phyloP scores from a whole-genome alignment of 2,797 vertebrate species.

The Chelidonichthys spinosus region DNA sequence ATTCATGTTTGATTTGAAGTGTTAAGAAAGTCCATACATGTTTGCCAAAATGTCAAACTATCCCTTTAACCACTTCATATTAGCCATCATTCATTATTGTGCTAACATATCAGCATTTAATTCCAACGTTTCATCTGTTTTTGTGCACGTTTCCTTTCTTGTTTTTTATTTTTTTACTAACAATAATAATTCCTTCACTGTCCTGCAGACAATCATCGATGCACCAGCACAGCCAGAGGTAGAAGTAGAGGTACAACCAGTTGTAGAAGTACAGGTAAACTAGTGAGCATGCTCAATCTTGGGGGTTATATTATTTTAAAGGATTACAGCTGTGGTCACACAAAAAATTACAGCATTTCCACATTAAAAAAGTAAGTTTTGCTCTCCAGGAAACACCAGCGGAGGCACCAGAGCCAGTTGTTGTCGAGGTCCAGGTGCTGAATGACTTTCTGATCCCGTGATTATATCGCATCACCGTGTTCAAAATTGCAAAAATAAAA shows the following conservation, averaged over 20 bases:
- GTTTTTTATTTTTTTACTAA: slow-evolving; percentile 35
- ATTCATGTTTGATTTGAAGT: neutral
- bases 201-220: slow-evolving; percentile 62
- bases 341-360: slow-evolving; percentile 12
- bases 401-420: slow-evolving; percentile 41
- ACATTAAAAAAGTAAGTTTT: slow-evolving; percentile 47
- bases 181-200: slow-evolving; percentile 38
- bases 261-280: slow-evolving; percentile 63
- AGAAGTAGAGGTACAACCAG: slow-evolving; percentile 49
- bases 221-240: slow-evolving; percentile 31
- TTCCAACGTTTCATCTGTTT: neutral
- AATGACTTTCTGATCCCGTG: neutral
- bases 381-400: slow-evolving; percentile 63
- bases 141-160: neutral
- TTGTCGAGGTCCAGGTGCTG: slow-evolving; percentile 67
- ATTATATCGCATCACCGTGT: slow-evolving; percentile 15
- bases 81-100: neutral
- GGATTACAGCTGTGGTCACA: slow-evolving; percentile 13
- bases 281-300: neutral
- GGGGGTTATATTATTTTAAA: too few relatives aligned
- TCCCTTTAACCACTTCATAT: slow-evolving; percentile 5
- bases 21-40: neutral
- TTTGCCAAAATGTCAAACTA: slow-evolving; percentile 7
- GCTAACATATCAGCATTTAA: slow-evolving; percentile 28
- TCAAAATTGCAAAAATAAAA: neutral